These are phyloP conservation scores for Caracal caracal DNA, from an alignment of 2,113 vertebrate genomes.

Conservation along the genomic window DNA sequence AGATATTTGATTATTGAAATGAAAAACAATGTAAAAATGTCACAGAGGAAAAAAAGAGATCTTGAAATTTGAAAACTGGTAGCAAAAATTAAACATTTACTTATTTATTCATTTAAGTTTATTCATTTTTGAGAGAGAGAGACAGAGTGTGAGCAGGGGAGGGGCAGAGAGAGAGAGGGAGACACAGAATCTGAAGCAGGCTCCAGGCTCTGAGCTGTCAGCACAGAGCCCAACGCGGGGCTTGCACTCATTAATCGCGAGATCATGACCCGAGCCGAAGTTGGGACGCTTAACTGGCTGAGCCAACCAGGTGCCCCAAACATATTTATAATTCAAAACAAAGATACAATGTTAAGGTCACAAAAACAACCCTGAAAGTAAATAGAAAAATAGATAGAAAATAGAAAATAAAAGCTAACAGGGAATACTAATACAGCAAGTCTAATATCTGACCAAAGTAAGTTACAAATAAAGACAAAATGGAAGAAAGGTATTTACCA, in stretches of 20 bases:
- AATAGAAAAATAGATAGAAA: not conserved
- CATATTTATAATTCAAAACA: not conserved
- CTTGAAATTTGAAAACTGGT: not conserved
- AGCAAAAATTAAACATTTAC: not conserved
- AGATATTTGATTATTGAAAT: not conserved
- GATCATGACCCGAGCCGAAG: too few species aligned
- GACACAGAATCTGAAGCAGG: too few species aligned
- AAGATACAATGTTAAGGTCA: not conserved
- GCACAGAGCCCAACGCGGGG: too few species aligned
- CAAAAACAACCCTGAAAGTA: not conserved
- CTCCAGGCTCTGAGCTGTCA: too few species aligned
- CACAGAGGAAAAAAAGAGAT: not conserved
- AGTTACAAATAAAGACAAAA: slow-evolving; percentile 10
- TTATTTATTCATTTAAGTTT: too few species aligned
- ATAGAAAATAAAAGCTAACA: slow-evolving; percentile 12
- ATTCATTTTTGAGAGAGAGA: too few species aligned
- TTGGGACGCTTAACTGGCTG: too few species aligned
- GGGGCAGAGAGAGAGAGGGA: too few species aligned
- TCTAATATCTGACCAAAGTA: not conserved
- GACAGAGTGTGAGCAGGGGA: too few species aligned
- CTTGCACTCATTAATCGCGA: too few species aligned
- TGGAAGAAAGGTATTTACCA: slow-evolving; percentile 27
- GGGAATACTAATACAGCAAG: not conserved
- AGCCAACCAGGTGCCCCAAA: too few species aligned
- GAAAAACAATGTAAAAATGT: not conserved